These are phyloP conservation scores for Gracilinanus agilis DNA, from an alignment of 2,113 vertebrate species.

Conservation along the genomic window DNA sequence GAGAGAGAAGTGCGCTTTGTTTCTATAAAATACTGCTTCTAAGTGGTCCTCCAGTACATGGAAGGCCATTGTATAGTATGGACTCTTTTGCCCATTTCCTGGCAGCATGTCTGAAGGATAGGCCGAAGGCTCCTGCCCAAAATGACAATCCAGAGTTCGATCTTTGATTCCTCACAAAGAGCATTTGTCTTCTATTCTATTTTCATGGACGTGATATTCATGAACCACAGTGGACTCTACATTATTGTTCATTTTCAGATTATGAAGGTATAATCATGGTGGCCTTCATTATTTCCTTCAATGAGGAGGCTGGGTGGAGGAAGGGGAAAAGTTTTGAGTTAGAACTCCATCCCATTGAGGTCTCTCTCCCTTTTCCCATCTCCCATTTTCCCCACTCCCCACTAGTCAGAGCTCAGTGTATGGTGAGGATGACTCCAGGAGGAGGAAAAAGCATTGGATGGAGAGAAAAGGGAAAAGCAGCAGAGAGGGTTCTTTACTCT, in stretches of 20 bases:
- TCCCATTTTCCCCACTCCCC: no score
- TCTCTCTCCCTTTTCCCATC: conserved; percentile 1
- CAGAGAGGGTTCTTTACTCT: background rate
- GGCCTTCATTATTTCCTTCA: background rate
- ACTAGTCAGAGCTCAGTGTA: background rate
- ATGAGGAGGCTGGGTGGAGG: background rate
- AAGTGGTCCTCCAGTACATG: conserved; percentile 6
- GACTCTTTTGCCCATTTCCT: background rate
- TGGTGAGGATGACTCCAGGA: background rate
- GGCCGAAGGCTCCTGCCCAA: background rate
- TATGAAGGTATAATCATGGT: conserved; percentile 20
- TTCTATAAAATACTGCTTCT: conserved; percentile 10
- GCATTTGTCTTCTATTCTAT: background rate
- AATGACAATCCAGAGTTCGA: background rate
- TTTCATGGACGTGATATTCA: conserved; percentile 16
- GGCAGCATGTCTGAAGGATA: background rate
- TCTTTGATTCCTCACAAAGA: conserved; percentile 25
- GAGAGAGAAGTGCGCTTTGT: background rate
- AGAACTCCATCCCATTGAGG: background rate
- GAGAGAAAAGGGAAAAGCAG: background rate
- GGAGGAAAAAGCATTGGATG: background rate
- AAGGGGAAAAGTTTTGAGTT: background rate
- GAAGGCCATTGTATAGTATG: conserved; percentile 17
- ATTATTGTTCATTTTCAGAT: conserved; percentile 33
- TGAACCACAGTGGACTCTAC: background rate